Percentiles rank a stretch among this genome's conserved stretches.
Conservation (phyloP, 1,140 invertebrate genomes). For the Antheraea mylitta region DNA sequence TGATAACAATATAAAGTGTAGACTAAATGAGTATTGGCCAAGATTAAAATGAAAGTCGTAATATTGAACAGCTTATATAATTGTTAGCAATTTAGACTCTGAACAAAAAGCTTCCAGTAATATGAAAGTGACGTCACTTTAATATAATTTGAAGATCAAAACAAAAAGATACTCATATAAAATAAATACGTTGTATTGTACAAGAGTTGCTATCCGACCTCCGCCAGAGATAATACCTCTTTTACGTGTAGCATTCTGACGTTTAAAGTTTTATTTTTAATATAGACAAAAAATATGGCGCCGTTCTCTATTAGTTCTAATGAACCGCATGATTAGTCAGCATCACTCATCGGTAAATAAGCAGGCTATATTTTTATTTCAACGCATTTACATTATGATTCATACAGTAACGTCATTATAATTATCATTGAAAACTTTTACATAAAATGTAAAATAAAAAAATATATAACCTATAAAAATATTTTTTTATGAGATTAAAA, state of each 20-base stretch:
- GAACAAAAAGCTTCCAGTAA: no score
- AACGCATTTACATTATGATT: slow-evolving; percentile 4
- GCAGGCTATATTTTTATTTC: background rate
- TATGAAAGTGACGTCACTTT: no score
- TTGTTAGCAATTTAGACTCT: no score
- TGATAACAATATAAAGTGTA: no score
- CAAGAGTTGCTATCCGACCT: background rate
- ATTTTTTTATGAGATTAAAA: no score
- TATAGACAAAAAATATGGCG: background rate
- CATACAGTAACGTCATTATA: background rate
- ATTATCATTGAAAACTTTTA: no score
- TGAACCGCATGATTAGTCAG: slow-evolving; percentile 4
- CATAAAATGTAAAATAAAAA: no score
- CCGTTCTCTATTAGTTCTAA: slow-evolving; percentile 1
- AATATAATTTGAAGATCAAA: no score
- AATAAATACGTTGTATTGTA: background rate
- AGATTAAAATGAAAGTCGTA: no score
- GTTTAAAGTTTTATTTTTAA: background rate
- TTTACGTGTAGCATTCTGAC: background rate
- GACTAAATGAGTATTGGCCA: no score
- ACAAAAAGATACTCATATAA: background rate
- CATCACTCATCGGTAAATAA: slow-evolving; percentile 4
- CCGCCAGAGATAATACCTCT: background rate
- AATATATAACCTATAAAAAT: no score
- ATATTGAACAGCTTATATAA: no score